Base-by-base conservation (phyloP, 2,113 vertebrate genomes). In the Bubo blakistoni region DNA sequence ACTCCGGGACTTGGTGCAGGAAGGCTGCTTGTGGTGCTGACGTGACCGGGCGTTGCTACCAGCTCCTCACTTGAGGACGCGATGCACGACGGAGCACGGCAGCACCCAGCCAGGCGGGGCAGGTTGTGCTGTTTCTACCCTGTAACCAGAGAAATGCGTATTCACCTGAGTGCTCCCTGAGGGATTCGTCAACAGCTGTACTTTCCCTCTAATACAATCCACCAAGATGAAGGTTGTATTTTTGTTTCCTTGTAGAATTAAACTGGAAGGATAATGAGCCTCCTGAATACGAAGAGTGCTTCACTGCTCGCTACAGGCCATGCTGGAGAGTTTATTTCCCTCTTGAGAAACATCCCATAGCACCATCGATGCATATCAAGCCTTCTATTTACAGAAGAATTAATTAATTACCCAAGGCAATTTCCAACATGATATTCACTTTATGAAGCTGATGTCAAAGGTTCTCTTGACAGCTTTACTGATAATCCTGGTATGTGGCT, bases 21-120 rank as follows among this genome's bases (percentile, higher is more conserved):
- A 22, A 10, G 29, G 19, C 12, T 2, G 34, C 63, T 5, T 2
- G 18, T 7, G 10, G 61, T 5, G 30, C 49, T 5, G 46, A 36
- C 6, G 4, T 4, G 52, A 42, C 74, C 3, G 5, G 1, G 1
- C 46, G 10, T 8, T 5, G 51, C 36, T n/a, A 25, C 54, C 36
- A 4, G 8, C 30, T 16, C 81, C 47, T 21, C 6, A 5, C 51
- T 3, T 2, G 42, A 24, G 38, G 66, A 21, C 10, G 6, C 14
- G 3, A 0, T 1, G 16, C 12, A 5, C 2, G 3, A 18, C 0
- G 4, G 13, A 10, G 38, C 25, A 5, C 0, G 6, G 78, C 25
- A 16, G 34, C 2, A 26, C 32, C 9, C 76, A n/a, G 58, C n/a
- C 58, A 46, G 51, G 55, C 32, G 24, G 26, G 46, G 81, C 36